Evolutionary conservation across 2,888 invertebrate species (phyloP).

Genomic region (Pegoplata infirma): DNA sequence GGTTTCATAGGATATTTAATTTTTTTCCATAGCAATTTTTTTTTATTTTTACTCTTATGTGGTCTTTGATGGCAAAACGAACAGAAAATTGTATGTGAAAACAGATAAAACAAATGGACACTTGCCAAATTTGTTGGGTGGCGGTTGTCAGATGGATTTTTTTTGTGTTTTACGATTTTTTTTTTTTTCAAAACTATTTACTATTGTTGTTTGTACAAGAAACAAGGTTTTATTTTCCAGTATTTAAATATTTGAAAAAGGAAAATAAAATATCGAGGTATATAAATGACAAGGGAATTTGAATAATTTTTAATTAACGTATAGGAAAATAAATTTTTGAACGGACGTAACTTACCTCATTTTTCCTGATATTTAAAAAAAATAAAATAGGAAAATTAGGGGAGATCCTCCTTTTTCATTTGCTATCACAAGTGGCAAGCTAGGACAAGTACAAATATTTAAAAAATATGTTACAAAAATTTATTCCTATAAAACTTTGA

Average conservation of each 20-base stretch:
- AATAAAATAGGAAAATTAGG: too few relatives aligned
- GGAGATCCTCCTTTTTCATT: too few relatives aligned
- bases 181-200: constrained; percentile 5
- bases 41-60: constrained; percentile 12
- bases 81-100: constrained; percentile 22
- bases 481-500: too few relatives aligned
- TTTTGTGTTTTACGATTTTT: constrained; percentile 10
- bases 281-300: not conserved
- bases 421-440: too few relatives aligned
- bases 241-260: not conserved
- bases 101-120: constrained; percentile 44
- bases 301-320: too few relatives aligned
- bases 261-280: not conserved
- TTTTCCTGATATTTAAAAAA: too few relatives aligned
- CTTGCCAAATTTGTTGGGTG: constrained; percentile 54
- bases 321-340: not conserved
- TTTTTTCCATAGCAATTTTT: too few relatives aligned
- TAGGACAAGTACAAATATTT: too few relatives aligned
- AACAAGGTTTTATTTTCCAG: not conserved
- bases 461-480: too few relatives aligned
- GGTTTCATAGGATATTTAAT: constrained; percentile 13
- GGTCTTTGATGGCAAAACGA: constrained; percentile 25
- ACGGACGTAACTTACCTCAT: too few relatives aligned
- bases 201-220: too few relatives aligned
- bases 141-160: constrained; percentile 12